phyloP scores from a whole-genome alignment of 2,888 invertebrate genomes.

The Timema cristinae region DNA sequence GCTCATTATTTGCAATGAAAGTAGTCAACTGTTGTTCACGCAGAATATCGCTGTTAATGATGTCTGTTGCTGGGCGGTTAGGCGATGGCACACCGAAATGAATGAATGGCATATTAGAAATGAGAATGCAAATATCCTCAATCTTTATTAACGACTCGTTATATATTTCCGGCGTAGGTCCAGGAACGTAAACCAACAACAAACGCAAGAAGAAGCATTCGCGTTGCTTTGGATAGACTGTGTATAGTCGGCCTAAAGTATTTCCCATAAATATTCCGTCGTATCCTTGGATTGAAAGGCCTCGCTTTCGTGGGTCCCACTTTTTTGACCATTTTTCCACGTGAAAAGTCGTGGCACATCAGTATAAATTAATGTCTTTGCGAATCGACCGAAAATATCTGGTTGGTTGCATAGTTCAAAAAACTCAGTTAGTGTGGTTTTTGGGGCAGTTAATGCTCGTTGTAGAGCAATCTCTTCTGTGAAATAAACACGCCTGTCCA shows the following conservation, averaged over 20 bases:
- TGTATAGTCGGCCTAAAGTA: not conserved
- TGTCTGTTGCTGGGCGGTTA: slow-evolving; percentile 28
- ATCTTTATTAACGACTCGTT: slow-evolving; percentile 38
- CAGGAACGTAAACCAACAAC: not conserved
- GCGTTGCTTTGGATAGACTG: too few relatives aligned
- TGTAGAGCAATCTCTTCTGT: too few relatives aligned
- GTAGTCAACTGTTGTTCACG: slow-evolving; percentile 34
- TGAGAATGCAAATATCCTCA: slow-evolving; percentile 35
- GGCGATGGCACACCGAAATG: slow-evolving; percentile 31
- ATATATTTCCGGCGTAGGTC: slow-evolving; percentile 33
- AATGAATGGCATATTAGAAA: slow-evolving; percentile 16
- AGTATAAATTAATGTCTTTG: too few relatives aligned
- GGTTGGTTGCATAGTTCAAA: too few relatives aligned
- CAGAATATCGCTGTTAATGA: slow-evolving; percentile 33
- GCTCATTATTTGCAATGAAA: slow-evolving; percentile 29
- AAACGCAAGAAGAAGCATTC: too few relatives aligned
- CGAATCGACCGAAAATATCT: too few relatives aligned
- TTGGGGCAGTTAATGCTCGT: too few relatives aligned
- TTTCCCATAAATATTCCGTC: too few relatives aligned
- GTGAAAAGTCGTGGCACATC: slow-evolving; percentile 29
- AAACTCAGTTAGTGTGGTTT: slow-evolving; percentile 33
- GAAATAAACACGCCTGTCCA: too few relatives aligned
- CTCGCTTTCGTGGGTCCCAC: slow-evolving; percentile 13
- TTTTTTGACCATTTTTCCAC: slow-evolving; percentile 26
- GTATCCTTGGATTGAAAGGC: too few relatives aligned